Base-by-base conservation (phyloP, 2,113 vertebrate genomes). In the Gila orcuttii region DNA sequence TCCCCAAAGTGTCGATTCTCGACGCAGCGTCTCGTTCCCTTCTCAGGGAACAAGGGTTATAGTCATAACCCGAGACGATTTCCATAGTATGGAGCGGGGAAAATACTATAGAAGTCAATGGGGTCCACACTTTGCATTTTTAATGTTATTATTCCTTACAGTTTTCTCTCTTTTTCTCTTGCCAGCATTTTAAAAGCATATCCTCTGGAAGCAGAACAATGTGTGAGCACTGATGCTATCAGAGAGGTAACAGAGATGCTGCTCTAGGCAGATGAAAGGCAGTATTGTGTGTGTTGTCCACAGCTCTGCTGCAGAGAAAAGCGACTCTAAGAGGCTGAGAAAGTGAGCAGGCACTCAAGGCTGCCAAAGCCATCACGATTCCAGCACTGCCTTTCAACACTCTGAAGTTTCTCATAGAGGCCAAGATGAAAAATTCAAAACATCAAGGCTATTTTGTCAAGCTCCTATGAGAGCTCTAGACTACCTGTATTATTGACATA, bases 121-220 rank as follows among this genome's bases (percentile, higher is more conserved):
- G 47, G 4, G 50, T 15, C 50, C 50, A 52, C 4, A 52, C 15
- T 52, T 42, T 6, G 50, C 50, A 52, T 17, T 52, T 52, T 52
- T 17, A 17, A 6, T 23, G 19, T 57, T 8, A 57, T 57, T 57
- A 2, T 23, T 57, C 55, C 7, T 23, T 3, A 1, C 0, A 9
- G 55, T 57, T 21, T 57, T 57, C 55, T 8, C 19, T 57, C 6
- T 39, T 39, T 68, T 84, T 71, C 50, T 36, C 42, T 55, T 84
- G 76, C 82, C 85, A 86, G 81, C 76, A 88, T 88, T 84, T 86
- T 88, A 88, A 88, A 86, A 88, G 87, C 85, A 88, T 76, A 75
- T 66, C 80, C 74, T 52, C 42, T 21, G 33, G 69, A 84, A 86
- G 69, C 57, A 60, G 59, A 84, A 81, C 87, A 88, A 80, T 86